Percentiles rank a stretch among this genome's conserved stretches.
phyloP scores from a whole-genome alignment of 1,140 invertebrate genomes.

The Antheraea mylitta region DNA sequence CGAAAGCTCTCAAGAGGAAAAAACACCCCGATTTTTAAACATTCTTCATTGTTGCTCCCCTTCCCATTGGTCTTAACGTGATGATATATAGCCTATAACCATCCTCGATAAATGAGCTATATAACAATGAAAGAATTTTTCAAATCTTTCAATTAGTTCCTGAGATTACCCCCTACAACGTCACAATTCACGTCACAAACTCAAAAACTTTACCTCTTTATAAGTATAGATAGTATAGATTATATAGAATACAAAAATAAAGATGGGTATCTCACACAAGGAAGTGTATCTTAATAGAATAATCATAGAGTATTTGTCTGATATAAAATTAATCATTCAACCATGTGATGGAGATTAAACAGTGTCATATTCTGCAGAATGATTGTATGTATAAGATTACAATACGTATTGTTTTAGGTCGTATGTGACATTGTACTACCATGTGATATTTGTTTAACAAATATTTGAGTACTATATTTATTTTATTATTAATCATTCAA shows the following conservation, averaged over 20 bases:
- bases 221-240: too few species aligned
- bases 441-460: slow-evolving; percentile 2
- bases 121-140: too few species aligned
- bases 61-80: too few species aligned
- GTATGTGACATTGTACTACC: background rate
- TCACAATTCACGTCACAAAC: too few species aligned
- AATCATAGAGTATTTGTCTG: background rate
- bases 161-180: too few species aligned
- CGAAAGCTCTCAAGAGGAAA: too few species aligned
- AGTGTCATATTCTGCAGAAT: slow-evolving; percentile 4
- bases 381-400: background rate
- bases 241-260: background rate
- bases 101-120: too few species aligned
- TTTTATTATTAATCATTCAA: slow-evolving; percentile 5
- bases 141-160: too few species aligned
- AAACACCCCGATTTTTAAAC: too few species aligned
- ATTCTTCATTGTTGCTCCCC: too few species aligned
- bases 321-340: slow-evolving; percentile 5
- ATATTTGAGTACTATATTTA: slow-evolving; percentile 11
- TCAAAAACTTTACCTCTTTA: too few species aligned
- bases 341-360: slow-evolving; percentile 14
- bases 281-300: background rate
- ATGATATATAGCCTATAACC: too few species aligned
- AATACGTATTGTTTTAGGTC: background rate
- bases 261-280: background rate